Percentiles rank a stretch among this genome's conserved stretches.
Evolutionary conservation across 2,113 vertebrate genomes (phyloP).

Genomic region (Xerus inauris): DNA sequence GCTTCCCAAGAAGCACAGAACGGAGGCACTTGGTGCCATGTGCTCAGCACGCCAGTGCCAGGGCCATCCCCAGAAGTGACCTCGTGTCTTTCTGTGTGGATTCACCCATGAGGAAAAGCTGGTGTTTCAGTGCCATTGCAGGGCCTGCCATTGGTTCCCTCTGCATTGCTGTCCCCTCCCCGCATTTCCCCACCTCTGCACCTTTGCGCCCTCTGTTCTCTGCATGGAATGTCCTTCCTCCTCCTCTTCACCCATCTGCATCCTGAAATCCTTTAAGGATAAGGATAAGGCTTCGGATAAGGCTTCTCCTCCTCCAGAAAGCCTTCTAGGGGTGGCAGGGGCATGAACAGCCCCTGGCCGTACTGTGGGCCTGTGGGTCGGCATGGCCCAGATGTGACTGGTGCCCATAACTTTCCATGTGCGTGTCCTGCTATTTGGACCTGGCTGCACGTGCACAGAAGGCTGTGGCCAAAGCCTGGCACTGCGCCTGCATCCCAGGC

Average conservation of each 20-base stretch:
- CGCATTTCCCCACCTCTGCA: background rate
- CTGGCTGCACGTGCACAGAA: background rate
- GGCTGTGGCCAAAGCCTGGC: background rate
- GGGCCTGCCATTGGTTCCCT: background rate
- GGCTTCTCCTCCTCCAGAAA: background rate
- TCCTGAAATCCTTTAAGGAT: background rate
- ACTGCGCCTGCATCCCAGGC: rapidly evolving
- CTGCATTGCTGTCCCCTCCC: rapidly evolving
- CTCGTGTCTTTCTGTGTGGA: background rate
- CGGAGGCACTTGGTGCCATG: background rate
- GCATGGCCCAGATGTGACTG: background rate
- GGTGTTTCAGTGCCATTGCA: rapidly evolving
- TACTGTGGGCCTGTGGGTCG: background rate
- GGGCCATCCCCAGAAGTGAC: background rate
- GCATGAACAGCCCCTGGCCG: background rate
- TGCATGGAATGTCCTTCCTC: background rate
- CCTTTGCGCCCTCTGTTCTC: background rate
- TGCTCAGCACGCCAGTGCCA: too few species aligned
- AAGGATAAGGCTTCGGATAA: too few species aligned
- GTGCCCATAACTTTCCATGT: background rate
- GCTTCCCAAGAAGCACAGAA: background rate
- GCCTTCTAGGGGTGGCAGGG: background rate
- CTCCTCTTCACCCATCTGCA: background rate
- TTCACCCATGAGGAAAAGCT: background rate
- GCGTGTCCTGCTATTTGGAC: background rate